Evolutionary conservation across 2,797 vertebrate species (phyloP).

Genomic region (Parotocinclus haroldoi): DNA sequence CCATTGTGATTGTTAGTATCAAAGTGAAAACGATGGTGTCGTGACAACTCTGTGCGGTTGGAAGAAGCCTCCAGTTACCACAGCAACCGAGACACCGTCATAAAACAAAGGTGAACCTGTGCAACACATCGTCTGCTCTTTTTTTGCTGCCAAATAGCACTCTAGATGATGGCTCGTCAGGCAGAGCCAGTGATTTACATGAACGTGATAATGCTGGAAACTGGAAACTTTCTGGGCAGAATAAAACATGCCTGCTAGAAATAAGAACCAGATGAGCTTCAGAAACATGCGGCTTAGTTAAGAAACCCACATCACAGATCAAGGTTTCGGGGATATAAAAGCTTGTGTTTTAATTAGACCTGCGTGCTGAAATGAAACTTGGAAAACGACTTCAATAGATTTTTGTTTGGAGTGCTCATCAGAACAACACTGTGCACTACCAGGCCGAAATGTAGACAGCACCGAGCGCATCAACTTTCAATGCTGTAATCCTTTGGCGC

Average conservation of each 20-base stretch:
- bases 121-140: background rate
- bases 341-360: constrained; percentile 10
- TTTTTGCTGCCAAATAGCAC: too few species aligned
- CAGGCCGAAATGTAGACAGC: constrained; percentile 6
- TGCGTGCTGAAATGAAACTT: constrained; percentile 2
- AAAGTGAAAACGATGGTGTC: too few species aligned
- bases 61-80: constrained; percentile 29
- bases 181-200: background rate
- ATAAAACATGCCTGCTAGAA: constrained; percentile 9
- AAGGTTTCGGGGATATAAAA: background rate
- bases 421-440: background rate
- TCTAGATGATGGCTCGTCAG: background rate
- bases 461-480: constrained; percentile 6
- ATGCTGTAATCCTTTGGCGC: background rate
- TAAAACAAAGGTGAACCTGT: constrained; percentile 21
- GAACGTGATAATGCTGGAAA: constrained; percentile 4
- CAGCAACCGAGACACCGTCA: constrained; percentile 26
- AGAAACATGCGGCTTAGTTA: background rate
- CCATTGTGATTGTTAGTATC: too few species aligned
- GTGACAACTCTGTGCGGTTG: background rate
- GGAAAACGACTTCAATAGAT: background rate
- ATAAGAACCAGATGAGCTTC: constrained; percentile 15
- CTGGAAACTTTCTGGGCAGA: background rate
- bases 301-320: constrained; percentile 4
- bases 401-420: background rate